Conservation (phyloP, 2,888 invertebrate genomes). For the Cremastinae sp. region DNA sequence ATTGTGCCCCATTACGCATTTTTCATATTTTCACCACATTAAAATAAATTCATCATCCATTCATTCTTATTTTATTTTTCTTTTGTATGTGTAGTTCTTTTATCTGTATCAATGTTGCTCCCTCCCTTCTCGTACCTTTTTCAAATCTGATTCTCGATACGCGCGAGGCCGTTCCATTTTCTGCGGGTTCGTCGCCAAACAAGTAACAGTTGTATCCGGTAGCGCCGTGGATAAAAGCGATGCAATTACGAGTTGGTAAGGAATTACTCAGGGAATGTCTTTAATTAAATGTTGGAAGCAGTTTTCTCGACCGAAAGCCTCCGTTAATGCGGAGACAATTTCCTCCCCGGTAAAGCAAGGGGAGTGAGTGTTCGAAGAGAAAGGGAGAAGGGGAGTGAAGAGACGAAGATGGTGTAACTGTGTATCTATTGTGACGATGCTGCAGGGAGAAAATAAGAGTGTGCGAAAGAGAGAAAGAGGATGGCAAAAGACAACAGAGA, state of each 20-base stretch:
- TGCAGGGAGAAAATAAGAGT: conserved; percentile 65
- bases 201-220: conserved; percentile 76
- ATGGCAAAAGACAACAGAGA: conserved; percentile 62
- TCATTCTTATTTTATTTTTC: conserved; percentile 15
- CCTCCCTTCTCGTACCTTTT: conserved; percentile 36
- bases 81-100: no score
- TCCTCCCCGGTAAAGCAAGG: conserved; percentile 69
- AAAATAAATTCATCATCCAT: conserved; percentile 21
- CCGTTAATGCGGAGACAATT: conserved; percentile 80
- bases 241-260: conserved; percentile 76
- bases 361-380: background rate
- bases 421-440: conserved; percentile 23
- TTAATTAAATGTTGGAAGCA: conserved; percentile 79
- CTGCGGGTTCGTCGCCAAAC: conserved; percentile 71
- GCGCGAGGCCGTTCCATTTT: conserved; percentile 55
- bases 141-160: conserved; percentile 68
- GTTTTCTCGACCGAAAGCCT: conserved; percentile 72
- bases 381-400: background rate
- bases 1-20: no score
- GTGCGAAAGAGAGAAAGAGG: background rate
- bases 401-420: background rate
- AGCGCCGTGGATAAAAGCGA: conserved; percentile 73
- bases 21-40: conserved; percentile 26
- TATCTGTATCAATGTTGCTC: background rate
- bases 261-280: conserved; percentile 79